phyloP scores from a whole-genome alignment of 2,888 invertebrate species.

The Drosophila kanekoi region DNA sequence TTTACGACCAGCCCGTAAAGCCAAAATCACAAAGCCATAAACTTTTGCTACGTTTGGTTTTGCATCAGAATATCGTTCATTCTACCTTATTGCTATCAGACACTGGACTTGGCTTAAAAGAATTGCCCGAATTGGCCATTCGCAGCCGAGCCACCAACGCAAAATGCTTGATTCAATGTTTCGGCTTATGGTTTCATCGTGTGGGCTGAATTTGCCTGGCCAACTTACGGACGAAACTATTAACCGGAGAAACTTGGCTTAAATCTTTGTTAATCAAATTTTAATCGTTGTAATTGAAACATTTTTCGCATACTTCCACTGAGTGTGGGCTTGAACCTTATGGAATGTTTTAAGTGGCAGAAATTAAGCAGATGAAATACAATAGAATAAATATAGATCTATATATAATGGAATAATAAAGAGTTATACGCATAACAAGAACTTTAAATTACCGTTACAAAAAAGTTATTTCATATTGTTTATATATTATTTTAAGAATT shows the following conservation, averaged over 20 bases:
- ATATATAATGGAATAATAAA: too few species aligned
- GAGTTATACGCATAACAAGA: too few species aligned
- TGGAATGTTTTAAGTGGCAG: too few species aligned
- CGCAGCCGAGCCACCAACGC: conserved; percentile 48
- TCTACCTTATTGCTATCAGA: conserved; percentile 28
- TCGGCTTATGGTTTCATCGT: conserved; percentile 20
- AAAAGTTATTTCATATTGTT: too few species aligned
- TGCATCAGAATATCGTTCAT: conserved; percentile 7
- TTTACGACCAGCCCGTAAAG: conserved; percentile 43
- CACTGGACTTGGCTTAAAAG: conserved; percentile 42
- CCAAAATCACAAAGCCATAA: conserved; percentile 57
- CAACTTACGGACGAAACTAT: conserved; percentile 22
- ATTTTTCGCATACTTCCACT: conserved; percentile 3
- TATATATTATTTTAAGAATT: too few species aligned
- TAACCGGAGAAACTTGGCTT: conserved; percentile 21
- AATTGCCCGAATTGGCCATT: conserved; percentile 28
- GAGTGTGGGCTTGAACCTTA: neutral
- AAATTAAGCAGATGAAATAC: too few species aligned
- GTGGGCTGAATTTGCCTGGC: conserved; percentile 44
- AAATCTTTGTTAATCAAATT: conserved; percentile 38
- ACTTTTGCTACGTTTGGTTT: conserved; percentile 25
- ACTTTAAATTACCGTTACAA: too few species aligned
- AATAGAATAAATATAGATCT: too few species aligned
- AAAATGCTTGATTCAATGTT: conserved; percentile 14
- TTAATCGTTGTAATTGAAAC: conserved; percentile 34